Evolutionary conservation across 2,113 vertebrate species (phyloP).

Genomic region (Burhinus bistriatus): DNA sequence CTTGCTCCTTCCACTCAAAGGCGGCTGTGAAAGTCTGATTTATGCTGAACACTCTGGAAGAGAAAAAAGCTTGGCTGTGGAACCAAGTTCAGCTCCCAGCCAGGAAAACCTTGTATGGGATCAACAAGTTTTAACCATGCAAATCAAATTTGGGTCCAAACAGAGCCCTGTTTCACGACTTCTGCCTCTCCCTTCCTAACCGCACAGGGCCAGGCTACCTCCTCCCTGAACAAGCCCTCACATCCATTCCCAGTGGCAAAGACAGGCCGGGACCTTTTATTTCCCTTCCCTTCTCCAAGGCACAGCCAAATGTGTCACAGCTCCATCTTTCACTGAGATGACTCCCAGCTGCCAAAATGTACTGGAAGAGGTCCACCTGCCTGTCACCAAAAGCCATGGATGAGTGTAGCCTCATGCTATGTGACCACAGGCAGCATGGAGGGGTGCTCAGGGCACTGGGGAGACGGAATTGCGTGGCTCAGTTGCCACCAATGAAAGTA

Average conservation of each 20-base stretch:
- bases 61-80: constrained; percentile 37
- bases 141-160: constrained; percentile 11
- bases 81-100: constrained; percentile 33
- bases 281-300: neutral
- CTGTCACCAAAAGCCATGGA: neutral
- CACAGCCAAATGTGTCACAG: neutral
- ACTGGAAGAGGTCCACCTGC: neutral
- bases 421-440: neutral
- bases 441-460: neutral
- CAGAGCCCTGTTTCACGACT: constrained; percentile 21
- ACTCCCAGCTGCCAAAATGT: neutral
- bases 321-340: neutral
- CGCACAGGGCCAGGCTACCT: neutral
- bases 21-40: constrained; percentile 53
- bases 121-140: constrained; percentile 49
- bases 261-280: neutral
- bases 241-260: neutral
- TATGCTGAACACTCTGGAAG: constrained; percentile 38
- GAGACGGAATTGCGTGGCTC: neutral
- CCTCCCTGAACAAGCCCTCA: neutral
- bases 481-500: neutral
- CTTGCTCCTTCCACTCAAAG: constrained; percentile 47
- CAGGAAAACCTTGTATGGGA: constrained; percentile 39
- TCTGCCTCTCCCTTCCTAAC: neutral
- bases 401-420: neutral